phyloP scores from a whole-genome alignment of 2,888 invertebrate species.

The Rhagonycha lutea region DNA sequence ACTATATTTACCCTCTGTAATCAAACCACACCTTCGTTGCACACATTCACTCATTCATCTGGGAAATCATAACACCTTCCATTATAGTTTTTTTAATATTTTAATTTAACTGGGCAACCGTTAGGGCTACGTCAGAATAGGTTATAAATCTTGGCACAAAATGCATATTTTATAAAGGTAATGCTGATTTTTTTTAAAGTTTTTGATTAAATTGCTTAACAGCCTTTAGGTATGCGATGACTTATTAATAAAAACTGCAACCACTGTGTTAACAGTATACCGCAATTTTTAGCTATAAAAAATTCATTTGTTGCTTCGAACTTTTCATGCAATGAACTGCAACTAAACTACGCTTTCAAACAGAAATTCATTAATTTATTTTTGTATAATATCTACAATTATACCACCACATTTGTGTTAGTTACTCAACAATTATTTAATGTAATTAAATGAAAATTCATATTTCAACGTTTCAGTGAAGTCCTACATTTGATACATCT shows the following conservation, averaged over 20 bases:
- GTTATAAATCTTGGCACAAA: constrained; percentile 22
- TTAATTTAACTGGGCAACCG: constrained; percentile 37
- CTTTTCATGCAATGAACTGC: constrained; percentile 3
- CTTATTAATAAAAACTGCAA: constrained; percentile 19
- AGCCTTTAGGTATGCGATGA: constrained; percentile 19
- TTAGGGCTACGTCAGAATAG: constrained; percentile 10
- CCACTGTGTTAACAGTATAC: constrained; percentile 3
- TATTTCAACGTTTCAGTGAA: too few species aligned
- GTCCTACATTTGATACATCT: too few species aligned
- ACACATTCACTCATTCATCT: constrained; percentile 39
- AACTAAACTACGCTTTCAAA: neutral
- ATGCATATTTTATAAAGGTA: constrained; percentile 26
- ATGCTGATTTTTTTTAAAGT: constrained; percentile 22
- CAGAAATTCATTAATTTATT: neutral
- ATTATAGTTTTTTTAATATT: constrained; percentile 44
- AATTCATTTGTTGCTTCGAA: constrained; percentile 10
- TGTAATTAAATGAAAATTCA: too few species aligned
- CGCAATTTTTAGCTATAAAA: constrained; percentile 8
- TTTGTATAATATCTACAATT: neutral
- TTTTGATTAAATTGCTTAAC: constrained; percentile 23
- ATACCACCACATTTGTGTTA: neutral
- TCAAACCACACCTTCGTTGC: constrained; percentile 42
- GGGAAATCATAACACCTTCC: constrained; percentile 48
- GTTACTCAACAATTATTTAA: too few species aligned
- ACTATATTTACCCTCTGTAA: constrained; percentile 44